phyloP scores from a whole-genome alignment of 2,888 invertebrate genomes.

The Caenorhabditis auriculariae region DNA sequence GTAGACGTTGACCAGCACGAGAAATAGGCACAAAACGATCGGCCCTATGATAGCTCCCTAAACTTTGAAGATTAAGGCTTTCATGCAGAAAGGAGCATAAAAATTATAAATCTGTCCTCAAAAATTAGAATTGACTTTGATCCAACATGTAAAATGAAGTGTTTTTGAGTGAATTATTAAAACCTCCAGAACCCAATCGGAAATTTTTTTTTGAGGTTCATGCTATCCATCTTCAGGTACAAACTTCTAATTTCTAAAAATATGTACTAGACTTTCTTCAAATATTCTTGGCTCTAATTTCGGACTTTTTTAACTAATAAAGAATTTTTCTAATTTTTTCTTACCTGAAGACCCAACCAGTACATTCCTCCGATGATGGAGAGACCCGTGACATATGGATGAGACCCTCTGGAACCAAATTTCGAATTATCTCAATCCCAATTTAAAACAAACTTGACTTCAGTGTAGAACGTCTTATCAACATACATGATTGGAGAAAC shows the following conservation, averaged over 20 bases:
- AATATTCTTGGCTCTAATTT: no score
- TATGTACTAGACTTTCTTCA: no score
- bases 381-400: conserved; percentile 92
- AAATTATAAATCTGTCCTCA: no score
- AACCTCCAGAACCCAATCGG: no score
- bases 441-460: conserved; percentile 74
- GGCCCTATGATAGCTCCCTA: conserved; percentile 95
- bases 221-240: no score
- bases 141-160: no score
- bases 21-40: conserved; percentile 85
- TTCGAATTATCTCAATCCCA: not conserved
- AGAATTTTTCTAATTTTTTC: no score
- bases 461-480: conserved; percentile 92
- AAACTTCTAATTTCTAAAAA: no score
- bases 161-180: no score
- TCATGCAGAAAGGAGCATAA: not conserved
- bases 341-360: conserved; percentile 80
- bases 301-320: no score
- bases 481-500: conserved; percentile 88
- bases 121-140: no score
- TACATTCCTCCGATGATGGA: conserved; percentile 97
- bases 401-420: conserved; percentile 75
- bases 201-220: no score
- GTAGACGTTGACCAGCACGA: conserved; percentile 79
- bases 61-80: conserved; percentile 16